These are phyloP conservation scores for Achatina immaculata DNA, from an alignment of 1,140 invertebrate genomes.

Conservation along the genomic window DNA sequence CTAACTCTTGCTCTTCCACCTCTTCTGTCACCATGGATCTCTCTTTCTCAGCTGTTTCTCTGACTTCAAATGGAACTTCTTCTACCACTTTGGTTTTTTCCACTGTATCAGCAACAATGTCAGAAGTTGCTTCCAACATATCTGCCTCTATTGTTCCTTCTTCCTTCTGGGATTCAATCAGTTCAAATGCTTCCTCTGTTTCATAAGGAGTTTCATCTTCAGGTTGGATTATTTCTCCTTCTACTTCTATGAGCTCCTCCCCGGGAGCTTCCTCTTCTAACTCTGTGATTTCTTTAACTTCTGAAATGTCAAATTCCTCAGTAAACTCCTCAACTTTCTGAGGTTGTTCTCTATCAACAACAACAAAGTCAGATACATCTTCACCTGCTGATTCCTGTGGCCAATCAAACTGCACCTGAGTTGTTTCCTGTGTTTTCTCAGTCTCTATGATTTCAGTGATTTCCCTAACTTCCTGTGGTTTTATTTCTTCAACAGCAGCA, in stretches of 20 bases:
- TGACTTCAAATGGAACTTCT: constrained; percentile 15
- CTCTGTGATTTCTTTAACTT: constrained; percentile 4
- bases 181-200: constrained; percentile 15
- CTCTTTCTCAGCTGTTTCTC: constrained; percentile 4
- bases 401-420: constrained; percentile 39
- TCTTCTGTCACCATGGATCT: not conserved
- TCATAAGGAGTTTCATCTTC: constrained; percentile 15
- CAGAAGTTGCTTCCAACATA: not conserved
- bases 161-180: not conserved
- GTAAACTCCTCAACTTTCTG: constrained; percentile 29
- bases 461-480: constrained; percentile 33
- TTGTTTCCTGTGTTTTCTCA: constrained; percentile 34
- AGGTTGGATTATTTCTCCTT: constrained; percentile 9
- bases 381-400: constrained; percentile 32
- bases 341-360: constrained; percentile 29
- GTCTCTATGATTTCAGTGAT: constrained; percentile 29
- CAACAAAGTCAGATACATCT: constrained; percentile 14
- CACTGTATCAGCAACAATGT: constrained; percentile 20
- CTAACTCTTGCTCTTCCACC: not conserved
- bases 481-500: constrained; percentile 32
- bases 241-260: not conserved
- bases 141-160: constrained; percentile 5
- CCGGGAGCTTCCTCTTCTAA: not conserved
- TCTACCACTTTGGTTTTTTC: not conserved
- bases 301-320: constrained; percentile 43